Evolutionary conservation across 2,888 invertebrate genomes (phyloP).

Genomic region (Omphaloscelis lunosa): DNA sequence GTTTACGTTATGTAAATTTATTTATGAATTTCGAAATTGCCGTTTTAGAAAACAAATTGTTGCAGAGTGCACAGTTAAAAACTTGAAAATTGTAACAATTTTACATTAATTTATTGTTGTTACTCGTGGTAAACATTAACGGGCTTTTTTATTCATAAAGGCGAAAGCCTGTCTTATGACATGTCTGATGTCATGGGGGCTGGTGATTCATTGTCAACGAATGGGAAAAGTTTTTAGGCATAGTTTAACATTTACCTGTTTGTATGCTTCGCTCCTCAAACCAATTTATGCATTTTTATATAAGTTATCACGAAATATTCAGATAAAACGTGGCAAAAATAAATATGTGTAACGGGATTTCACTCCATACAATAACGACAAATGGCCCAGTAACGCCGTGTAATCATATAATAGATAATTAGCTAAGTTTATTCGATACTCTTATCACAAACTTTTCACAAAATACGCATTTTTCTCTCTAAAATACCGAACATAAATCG

Average conservation of each 20-base stretch:
- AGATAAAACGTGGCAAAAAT: conserved; percentile 82
- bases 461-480: conserved; percentile 17
- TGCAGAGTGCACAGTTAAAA: background rate
- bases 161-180: conserved; percentile 36
- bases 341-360: conserved; percentile 69
- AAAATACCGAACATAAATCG: conserved; percentile 50
- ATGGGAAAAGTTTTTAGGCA: conserved; percentile 14
- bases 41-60: background rate
- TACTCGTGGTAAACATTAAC: background rate
- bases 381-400: conserved; percentile 1
- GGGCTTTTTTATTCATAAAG: background rate
- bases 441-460: conserved; percentile 28
- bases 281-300: conserved; percentile 68
- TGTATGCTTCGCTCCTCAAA: conserved; percentile 56
- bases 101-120: background rate
- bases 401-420: background rate
- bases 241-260: conserved; percentile 53
- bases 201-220: conserved; percentile 62
- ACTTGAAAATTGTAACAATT: background rate
- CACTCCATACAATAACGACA: conserved; percentile 33
- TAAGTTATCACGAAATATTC: conserved; percentile 63
- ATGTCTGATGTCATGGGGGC: conserved; percentile 72
- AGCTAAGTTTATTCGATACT: background rate
- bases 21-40: background rate
- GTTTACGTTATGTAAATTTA: background rate